These are phyloP conservation scores for Cynocephalus volans DNA, from an alignment of 2,113 vertebrate genomes.

Conservation along the genomic window DNA sequence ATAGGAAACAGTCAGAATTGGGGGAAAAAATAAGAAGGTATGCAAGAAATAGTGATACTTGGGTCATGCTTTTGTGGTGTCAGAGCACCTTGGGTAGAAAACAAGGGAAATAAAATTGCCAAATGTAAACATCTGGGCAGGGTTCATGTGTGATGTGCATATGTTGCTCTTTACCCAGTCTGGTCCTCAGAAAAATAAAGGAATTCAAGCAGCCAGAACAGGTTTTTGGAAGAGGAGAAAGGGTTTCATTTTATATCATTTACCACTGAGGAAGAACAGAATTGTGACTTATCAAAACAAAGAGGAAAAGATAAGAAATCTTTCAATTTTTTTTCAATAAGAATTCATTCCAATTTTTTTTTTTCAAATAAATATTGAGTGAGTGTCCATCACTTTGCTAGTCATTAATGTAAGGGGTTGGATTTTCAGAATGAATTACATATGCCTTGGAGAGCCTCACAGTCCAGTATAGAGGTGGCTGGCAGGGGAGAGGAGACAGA, in stretches of 20 bases:
- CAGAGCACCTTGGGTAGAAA: neutral
- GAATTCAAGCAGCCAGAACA: neutral
- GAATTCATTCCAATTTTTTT: neutral
- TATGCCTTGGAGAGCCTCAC: neutral
- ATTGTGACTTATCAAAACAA: neutral
- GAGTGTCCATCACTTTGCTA: neutral
- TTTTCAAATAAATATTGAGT: neutral
- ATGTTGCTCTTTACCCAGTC: neutral
- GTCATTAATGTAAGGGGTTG: neutral
- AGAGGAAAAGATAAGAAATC: neutral
- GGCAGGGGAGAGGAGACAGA: neutral
- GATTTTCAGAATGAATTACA: neutral
- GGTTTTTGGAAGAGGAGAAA: neutral
- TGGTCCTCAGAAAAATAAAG: neutral
- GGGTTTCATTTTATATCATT: neutral
- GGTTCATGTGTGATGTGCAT: neutral
- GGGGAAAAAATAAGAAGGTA: neutral
- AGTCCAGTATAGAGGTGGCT: neutral
- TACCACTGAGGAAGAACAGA: neutral
- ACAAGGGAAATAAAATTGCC: neutral
- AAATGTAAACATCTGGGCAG: neutral
- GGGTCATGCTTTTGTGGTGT: neutral
- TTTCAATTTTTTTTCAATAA: neutral
- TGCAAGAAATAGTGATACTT: neutral
- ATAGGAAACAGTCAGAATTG: neutral